These are phyloP conservation scores for Lichenostomus cassidix DNA, from an alignment of 2,113 vertebrate genomes.

Conservation along the genomic window DNA sequence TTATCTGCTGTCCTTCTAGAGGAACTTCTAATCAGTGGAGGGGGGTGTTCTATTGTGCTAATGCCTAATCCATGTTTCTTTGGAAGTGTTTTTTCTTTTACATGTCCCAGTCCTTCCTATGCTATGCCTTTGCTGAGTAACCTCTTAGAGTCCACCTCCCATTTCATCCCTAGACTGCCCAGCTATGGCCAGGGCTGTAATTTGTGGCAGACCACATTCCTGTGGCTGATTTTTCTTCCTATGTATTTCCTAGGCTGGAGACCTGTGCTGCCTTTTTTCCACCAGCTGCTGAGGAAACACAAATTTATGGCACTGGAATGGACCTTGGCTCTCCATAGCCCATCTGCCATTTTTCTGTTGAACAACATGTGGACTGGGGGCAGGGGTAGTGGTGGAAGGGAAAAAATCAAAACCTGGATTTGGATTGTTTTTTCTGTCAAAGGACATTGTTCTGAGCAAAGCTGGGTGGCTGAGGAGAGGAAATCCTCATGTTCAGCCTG, in stretches of 20 bases:
- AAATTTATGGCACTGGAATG: neutral
- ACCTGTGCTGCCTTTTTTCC: neutral
- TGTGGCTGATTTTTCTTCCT: neutral
- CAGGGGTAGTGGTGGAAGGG: neutral
- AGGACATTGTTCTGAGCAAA: neutral
- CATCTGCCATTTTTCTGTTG: neutral
- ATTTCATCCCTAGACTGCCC: neutral
- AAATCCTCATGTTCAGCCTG: neutral
- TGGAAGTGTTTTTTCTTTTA: neutral
- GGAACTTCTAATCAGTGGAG: neutral
- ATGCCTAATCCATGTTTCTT: neutral
- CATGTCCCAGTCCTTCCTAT: neutral
- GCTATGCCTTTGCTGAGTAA: neutral
- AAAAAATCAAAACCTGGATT: neutral
- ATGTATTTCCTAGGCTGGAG: neutral
- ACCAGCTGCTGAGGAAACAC: neutral
- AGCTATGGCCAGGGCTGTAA: neutral
- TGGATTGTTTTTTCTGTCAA: neutral
- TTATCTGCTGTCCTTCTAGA: neutral
- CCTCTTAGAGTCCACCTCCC: neutral
- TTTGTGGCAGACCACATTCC: neutral
- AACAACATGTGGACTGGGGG: neutral
- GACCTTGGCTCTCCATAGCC: neutral
- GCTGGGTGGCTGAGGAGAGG: neutral
- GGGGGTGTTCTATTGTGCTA: neutral